Base-by-base conservation (phyloP, 2,797 vertebrate species). In the Rhinogobio ventralis region DNA sequence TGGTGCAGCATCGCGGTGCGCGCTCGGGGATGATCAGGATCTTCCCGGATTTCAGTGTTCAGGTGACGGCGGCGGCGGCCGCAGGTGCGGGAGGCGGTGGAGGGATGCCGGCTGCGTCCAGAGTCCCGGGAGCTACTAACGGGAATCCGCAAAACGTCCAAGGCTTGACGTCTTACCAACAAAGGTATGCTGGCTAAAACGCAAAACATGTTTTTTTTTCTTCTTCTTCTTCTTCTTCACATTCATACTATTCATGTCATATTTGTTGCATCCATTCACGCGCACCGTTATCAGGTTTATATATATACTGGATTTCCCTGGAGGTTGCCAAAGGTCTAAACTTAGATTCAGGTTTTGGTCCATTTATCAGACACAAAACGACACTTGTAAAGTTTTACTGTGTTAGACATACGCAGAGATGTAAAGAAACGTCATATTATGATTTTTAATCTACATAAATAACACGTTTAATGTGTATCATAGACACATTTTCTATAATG, bases 1-100 rank as follows among this genome's bases (percentile, higher is more conserved):
- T 86, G 81, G 88, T 85, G 91, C 86, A 90, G 91, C 85, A 89
- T 87, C 83, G 88, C 91, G 82, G 88, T 92, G 93, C 92, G 93
- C 94, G 93, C 92, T 93, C 94, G 93, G 96, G 94, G 92, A 97
- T 96, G 96, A 96, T 95, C 96, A 95, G 97, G 94, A 97, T 98
- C 95, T 99, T 99, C 96, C 98, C 98, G 96, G 97, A 99, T 96
- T 99, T 99, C 96, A 98, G 97, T 94, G 97, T 99, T 94, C 98
- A 99, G 96, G 98, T 98, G 96, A 97, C 97, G 93, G 96, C 97
- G 83, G 96, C 96, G 86, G 96, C 83, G 83, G 96, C 96, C 86
- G 96, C 96, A 89, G 95, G 96, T 87, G 96, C 95, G 83, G 95
- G 93, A 89, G 92, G 88, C 90, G 94, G 92, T 89, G 94, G 93